A percentile compares a stretch with the other conserved stretches of the same genome.
Conservation (phyloP, 2,888 invertebrate genomes). For the Theretra japonica region DNA sequence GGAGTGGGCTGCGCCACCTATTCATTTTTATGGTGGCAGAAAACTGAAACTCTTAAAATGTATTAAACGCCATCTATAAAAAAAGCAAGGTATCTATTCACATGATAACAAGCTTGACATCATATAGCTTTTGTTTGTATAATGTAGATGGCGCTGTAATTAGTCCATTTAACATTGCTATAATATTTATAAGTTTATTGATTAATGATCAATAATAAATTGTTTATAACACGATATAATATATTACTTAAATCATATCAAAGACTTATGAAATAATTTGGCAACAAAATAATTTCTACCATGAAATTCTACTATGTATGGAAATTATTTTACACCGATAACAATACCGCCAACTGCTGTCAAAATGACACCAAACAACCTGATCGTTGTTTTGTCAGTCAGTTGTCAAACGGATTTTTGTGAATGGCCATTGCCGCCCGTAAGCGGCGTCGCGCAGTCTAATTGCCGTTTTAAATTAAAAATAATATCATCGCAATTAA, state of each 20-base stretch:
- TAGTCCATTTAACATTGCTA: too few relatives aligned
- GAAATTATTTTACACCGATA: not conserved
- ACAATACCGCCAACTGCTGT: conserved; percentile 24
- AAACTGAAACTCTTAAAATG: too few relatives aligned
- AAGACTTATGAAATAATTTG: not conserved
- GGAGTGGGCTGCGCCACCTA: too few relatives aligned
- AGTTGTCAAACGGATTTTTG: conserved; percentile 55
- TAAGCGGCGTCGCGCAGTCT: conserved; percentile 26
- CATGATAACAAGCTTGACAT: not conserved
- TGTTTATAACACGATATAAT: too few relatives aligned
- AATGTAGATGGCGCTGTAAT: not conserved
- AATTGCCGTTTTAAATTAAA: conserved; percentile 41
- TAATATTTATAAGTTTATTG: not conserved
- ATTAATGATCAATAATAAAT: not conserved
- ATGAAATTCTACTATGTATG: not conserved
- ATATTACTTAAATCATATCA: not conserved
- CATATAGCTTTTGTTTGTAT: too few relatives aligned
- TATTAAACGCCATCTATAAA: conserved; percentile 1
- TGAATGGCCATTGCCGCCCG: conserved; percentile 40
- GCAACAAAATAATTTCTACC: not conserved
- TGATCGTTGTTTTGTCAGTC: conserved; percentile 39
- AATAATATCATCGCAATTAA: conserved; percentile 35
- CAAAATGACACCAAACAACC: conserved; percentile 33
- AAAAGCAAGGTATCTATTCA: too few relatives aligned
- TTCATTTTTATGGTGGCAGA: too few relatives aligned